Evolutionary conservation across 2,888 invertebrate species (phyloP).

Genomic region (Ommatoiulus sabulosus): DNA sequence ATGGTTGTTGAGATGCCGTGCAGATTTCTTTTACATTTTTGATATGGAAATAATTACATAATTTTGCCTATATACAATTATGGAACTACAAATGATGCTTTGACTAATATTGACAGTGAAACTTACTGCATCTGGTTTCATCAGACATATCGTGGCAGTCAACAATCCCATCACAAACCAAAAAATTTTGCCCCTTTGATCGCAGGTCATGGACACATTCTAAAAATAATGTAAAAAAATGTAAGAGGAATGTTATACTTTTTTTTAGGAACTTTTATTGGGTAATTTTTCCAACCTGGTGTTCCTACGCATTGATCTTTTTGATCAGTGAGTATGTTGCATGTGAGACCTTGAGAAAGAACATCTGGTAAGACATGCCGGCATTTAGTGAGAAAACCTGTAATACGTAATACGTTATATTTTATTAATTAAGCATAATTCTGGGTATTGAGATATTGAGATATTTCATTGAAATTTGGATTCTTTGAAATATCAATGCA

Average conservation of each 20-base stretch:
- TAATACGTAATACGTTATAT: neutral
- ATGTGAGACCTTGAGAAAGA: slow-evolving; percentile 38
- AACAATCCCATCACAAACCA: slow-evolving; percentile 86
- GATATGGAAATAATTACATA: too few species aligned
- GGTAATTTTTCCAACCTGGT: slow-evolving; percentile 35
- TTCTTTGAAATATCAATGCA: slow-evolving; percentile 70
- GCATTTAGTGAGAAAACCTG: slow-evolving; percentile 56
- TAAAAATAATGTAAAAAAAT: slow-evolving; percentile 63
- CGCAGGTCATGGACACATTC: slow-evolving; percentile 82
- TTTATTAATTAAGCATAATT: neutral
- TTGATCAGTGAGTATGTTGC: slow-evolving; percentile 50
- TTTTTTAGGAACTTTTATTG: neutral
- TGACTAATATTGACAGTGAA: neutral
- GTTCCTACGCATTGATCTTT: slow-evolving; percentile 47
- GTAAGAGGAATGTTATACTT: slow-evolving; percentile 47
- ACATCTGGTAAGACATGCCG: slow-evolving; percentile 49
- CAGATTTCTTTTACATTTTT: too few species aligned
- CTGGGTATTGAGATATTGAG: too few species aligned
- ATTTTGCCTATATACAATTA: too few species aligned
- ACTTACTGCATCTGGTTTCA: slow-evolving; percentile 77
- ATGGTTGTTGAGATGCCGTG: too few species aligned
- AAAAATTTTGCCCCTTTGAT: slow-evolving; percentile 78
- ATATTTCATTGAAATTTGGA: too few species aligned
- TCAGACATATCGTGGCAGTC: slow-evolving; percentile 88
- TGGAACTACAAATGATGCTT: neutral